These are phyloP conservation scores for Gopherus flavomarginatus DNA, from an alignment of 2,113 vertebrate genomes.

Conservation along the genomic window DNA sequence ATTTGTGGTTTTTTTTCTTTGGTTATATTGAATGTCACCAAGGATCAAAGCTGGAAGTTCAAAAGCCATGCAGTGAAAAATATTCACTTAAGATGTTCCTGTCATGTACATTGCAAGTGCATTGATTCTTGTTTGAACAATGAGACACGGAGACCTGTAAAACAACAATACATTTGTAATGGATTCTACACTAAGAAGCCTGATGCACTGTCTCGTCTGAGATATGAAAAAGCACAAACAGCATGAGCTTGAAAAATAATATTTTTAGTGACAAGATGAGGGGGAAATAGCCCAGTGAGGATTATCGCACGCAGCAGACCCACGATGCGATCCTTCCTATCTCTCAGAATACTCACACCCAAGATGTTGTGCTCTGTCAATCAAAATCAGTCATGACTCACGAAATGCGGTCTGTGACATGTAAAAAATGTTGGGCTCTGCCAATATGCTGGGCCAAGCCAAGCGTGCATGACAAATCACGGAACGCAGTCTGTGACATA, in stretches of 20 bases:
- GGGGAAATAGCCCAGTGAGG: background rate
- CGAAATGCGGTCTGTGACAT: background rate
- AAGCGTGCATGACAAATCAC: rapidly evolving
- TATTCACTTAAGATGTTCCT: background rate
- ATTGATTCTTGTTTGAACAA: background rate
- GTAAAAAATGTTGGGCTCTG: rapidly evolving
- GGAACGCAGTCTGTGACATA: background rate
- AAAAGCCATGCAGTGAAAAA: conserved; percentile 7
- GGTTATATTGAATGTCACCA: background rate
- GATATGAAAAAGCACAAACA: background rate
- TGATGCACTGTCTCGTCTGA: background rate
- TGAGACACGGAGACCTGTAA: background rate
- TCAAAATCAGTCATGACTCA: background rate
- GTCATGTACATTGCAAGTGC: background rate
- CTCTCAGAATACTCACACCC: background rate
- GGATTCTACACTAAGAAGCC: background rate
- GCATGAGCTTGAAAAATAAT: background rate
- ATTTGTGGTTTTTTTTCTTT: conserved; percentile 1
- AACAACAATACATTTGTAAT: background rate
- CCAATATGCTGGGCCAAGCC: rapidly evolving
- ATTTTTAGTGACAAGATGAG: background rate
- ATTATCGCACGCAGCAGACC: rapidly evolving
- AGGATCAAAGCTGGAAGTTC: background rate
- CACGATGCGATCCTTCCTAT: background rate
- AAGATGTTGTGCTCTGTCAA: background rate